A percentile compares a stretch with the other conserved stretches of the same genome.
Evolutionary conservation across 1,140 invertebrate species (phyloP).

Genomic region (Achatina immaculata): DNA sequence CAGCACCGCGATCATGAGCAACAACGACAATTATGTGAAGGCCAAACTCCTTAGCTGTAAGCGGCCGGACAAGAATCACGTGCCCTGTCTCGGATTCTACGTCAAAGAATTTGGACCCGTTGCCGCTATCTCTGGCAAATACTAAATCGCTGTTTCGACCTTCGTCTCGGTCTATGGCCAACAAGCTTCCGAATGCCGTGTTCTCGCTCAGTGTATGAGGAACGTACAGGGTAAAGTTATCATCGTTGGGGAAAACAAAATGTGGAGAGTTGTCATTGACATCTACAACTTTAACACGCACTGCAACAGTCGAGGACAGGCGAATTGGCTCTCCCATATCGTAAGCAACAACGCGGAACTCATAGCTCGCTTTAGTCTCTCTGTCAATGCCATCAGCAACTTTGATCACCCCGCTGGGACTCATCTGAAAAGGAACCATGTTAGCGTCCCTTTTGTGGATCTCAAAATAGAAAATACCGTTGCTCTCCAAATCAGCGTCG

Average conservation of each 20-base stretch:
- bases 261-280: constrained; percentile 93
- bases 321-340: constrained; percentile 79
- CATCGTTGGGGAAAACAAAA: constrained; percentile 56
- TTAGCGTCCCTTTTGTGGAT: constrained; percentile 37
- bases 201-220: constrained; percentile 45
- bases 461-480: constrained; percentile 85
- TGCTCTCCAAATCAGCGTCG: constrained; percentile 89
- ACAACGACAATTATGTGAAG: constrained; percentile 61
- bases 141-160: constrained; percentile 55
- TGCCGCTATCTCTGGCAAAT: constrained; percentile 49
- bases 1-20: constrained; percentile 51
- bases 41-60: constrained; percentile 76
- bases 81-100: constrained; percentile 50
- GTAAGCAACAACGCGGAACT: constrained; percentile 78
- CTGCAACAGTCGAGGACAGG: constrained; percentile 72
- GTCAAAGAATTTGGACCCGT: constrained; percentile 52
- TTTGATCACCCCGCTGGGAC: constrained; percentile 74
- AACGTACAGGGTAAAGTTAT: constrained; percentile 58
- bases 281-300: constrained; percentile 73
- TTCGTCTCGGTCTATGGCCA: constrained; percentile 57
- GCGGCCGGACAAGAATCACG: constrained; percentile 44
- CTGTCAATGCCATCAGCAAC: constrained; percentile 85
- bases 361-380: constrained; percentile 83
- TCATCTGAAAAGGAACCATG: constrained; percentile 52
- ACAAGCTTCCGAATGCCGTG: constrained; percentile 51